Evolutionary conservation across 2,113 vertebrate species (phyloP).

Genomic region (Marcusenius ussheri): DNA sequence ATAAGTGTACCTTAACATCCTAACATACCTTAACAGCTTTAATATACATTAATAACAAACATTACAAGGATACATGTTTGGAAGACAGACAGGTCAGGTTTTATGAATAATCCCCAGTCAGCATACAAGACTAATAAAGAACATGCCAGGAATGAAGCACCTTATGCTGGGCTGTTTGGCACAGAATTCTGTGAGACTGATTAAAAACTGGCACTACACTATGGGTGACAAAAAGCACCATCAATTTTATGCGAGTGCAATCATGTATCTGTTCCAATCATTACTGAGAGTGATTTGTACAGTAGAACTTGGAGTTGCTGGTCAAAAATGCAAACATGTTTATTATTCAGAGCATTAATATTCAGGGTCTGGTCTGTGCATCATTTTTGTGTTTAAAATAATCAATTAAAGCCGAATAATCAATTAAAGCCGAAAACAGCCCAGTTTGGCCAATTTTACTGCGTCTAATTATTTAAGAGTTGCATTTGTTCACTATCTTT

Average conservation of each 20-base stretch:
- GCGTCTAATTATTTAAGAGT: not conserved
- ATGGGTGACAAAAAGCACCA: not conserved
- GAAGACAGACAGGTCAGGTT: not conserved
- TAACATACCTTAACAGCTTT: not conserved
- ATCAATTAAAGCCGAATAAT: not conserved
- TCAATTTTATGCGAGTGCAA: not conserved
- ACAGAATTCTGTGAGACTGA: not conserved
- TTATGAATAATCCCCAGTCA: not conserved
- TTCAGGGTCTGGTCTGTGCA: not conserved
- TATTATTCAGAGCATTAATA: not conserved
- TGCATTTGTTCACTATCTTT: not conserved
- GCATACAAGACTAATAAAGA: not conserved
- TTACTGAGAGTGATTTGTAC: not conserved
- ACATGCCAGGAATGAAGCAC: not conserved
- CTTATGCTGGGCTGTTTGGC: not conserved
- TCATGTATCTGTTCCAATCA: not conserved
- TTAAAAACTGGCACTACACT: not conserved
- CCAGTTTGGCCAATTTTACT: not conserved
- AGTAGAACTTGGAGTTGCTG: not conserved
- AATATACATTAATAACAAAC: not conserved
- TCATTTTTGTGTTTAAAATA: not conserved
- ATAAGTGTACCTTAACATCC: not conserved
- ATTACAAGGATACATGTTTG: not conserved
- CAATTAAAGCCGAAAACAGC: not conserved
- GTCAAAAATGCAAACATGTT: not conserved